These are phyloP conservation scores for Antheraea yamamai DNA, from an alignment of 2,888 invertebrate species.

Conservation along the genomic window DNA sequence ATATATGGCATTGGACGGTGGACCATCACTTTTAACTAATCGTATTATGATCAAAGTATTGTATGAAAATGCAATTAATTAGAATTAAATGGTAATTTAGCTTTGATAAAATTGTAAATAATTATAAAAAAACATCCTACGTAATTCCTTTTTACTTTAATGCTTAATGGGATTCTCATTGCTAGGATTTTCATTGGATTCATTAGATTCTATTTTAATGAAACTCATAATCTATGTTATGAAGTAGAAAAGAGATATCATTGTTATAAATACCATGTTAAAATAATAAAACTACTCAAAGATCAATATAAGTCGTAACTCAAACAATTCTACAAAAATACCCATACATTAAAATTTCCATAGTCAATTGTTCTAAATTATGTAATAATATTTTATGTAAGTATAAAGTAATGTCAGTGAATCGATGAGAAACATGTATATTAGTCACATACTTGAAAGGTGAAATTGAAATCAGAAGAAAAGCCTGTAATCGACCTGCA, in stretches of 20 bases:
- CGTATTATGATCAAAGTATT: background rate
- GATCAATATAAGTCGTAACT: too few relatives aligned
- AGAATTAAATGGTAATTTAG: background rate
- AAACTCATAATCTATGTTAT: too few relatives aligned
- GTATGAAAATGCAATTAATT: background rate
- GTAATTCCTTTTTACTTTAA: background rate
- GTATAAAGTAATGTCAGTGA: background rate
- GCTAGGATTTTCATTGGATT: too few relatives aligned
- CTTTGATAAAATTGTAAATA: background rate
- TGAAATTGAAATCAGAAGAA: background rate
- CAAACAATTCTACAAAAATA: too few relatives aligned
- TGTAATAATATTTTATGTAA: background rate
- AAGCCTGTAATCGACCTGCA: constrained; percentile 31
- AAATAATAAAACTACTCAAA: too few relatives aligned
- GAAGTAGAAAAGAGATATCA: too few relatives aligned
- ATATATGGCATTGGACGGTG: background rate
- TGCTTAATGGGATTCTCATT: background rate
- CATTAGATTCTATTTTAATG: too few relatives aligned
- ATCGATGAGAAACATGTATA: background rate
- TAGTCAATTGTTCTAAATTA: too few relatives aligned
- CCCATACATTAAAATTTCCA: too few relatives aligned
- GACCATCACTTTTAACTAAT: background rate
- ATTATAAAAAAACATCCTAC: background rate
- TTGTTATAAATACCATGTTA: too few relatives aligned
- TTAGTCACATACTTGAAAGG: background rate